Evolutionary conservation across 2,113 vertebrate genomes (phyloP).

Genomic region (Rhinoptilus africanus): DNA sequence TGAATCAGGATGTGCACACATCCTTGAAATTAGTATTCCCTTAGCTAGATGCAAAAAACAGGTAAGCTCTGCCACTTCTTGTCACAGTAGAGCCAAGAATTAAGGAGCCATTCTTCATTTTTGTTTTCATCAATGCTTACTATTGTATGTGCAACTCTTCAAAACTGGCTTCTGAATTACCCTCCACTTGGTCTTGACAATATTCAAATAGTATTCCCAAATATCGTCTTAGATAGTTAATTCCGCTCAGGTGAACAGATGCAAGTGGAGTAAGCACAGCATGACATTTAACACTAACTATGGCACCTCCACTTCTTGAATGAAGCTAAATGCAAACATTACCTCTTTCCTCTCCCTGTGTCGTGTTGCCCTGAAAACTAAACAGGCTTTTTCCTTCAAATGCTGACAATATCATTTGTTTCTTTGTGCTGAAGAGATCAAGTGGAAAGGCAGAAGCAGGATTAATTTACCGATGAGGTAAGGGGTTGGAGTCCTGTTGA

Average conservation of each 20-base stretch:
- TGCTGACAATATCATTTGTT: not conserved
- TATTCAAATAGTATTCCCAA: not conserved
- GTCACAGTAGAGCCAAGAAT: not conserved
- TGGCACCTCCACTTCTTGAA: not conserved
- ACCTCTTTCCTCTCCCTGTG: not conserved
- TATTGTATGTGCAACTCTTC: accelerated
- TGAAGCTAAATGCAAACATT: accelerated
- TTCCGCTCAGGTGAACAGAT: not conserved
- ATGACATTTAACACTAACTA: not conserved
- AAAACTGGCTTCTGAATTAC: not conserved
- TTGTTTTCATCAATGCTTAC: not conserved
- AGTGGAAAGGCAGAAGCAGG: not conserved
- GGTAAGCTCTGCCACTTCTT: not conserved
- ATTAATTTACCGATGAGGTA: not conserved
- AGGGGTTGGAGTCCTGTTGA: not conserved
- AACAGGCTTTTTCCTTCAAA: not conserved
- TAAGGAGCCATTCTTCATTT: not conserved
- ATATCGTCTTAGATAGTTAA: not conserved
- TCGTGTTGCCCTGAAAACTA: not conserved
- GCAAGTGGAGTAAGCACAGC: not conserved
- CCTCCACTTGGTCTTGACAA: not conserved
- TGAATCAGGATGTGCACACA: not conserved
- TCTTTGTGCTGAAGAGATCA: not conserved
- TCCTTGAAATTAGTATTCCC: not conserved
- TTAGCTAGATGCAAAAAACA: not conserved